These are phyloP conservation scores for Glomeris maerens DNA, from an alignment of 1,140 invertebrate species.

Conservation along the genomic window DNA sequence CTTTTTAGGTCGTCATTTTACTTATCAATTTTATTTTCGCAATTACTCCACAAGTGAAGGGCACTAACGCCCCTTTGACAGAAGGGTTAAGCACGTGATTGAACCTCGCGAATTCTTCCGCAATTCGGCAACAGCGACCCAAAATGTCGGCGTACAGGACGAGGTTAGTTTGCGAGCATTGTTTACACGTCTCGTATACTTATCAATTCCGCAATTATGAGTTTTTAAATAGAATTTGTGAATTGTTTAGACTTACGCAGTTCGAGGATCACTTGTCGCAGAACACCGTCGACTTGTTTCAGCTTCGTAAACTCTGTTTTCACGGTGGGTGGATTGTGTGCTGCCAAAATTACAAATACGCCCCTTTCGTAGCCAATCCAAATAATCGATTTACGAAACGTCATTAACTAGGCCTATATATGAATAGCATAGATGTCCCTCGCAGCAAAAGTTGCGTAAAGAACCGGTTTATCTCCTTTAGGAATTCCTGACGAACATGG, in stretches of 20 bases:
- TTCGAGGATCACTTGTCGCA: constrained; percentile 34
- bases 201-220: no score
- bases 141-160: no score
- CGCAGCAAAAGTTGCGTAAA: background rate
- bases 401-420: no score
- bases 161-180: no score
- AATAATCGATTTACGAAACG: background rate
- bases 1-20: no score
- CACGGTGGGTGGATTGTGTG: constrained; percentile 42
- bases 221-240: background rate
- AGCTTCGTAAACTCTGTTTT: constrained; percentile 52
- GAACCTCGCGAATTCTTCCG: no score
- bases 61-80: no score
- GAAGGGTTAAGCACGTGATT: no score
- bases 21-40: no score
- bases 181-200: no score
- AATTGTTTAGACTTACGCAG: constrained; percentile 15
- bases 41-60: no score
- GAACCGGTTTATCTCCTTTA: constrained; percentile 27
- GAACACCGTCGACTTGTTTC: constrained; percentile 49
- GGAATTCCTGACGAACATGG: constrained; percentile 69
- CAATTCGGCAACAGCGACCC: no score
- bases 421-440: background rate
- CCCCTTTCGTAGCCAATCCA: background rate
- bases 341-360: background rate